These are phyloP conservation scores for Triops cancriformis DNA, from an alignment of 1,140 invertebrate genomes.

Conservation along the genomic window DNA sequence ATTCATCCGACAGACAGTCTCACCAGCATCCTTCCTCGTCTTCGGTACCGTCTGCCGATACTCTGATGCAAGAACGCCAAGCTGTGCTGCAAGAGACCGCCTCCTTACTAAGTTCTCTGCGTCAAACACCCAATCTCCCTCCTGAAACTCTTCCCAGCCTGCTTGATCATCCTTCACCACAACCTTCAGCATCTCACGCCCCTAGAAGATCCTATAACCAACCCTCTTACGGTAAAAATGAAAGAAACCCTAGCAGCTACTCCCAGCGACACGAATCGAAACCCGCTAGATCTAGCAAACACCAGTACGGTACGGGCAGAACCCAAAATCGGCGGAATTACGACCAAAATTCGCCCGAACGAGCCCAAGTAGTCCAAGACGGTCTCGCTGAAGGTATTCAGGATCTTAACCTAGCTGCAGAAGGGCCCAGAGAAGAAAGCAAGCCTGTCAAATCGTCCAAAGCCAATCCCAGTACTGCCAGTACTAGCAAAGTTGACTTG, in stretches of 20 bases:
- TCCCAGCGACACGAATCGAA: background rate
- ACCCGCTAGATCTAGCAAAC: background rate
- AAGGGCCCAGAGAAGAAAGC: too few relatives aligned
- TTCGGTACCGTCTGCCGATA: background rate
- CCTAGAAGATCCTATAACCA: background rate
- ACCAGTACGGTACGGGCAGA: background rate
- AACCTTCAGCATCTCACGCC: background rate
- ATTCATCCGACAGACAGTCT: background rate
- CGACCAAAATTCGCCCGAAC: background rate
- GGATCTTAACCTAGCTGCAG: too few relatives aligned
- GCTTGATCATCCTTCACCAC: background rate
- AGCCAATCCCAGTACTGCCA: too few relatives aligned
- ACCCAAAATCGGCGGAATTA: background rate
- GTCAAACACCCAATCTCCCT: background rate
- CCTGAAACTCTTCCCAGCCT: background rate
- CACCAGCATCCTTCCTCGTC: background rate
- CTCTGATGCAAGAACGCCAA: background rate
- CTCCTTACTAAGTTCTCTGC: background rate
- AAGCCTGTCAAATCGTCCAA: too few relatives aligned
- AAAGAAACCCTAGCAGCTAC: background rate
- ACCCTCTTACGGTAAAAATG: background rate
- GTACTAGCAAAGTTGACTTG: conserved; percentile 35
- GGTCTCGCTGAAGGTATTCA: too few relatives aligned
- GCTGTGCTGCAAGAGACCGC: background rate
- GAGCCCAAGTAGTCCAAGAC: too few relatives aligned